phyloP scores from a whole-genome alignment of 2,113 vertebrate species.

The Peromyscus polionotus region DNA sequence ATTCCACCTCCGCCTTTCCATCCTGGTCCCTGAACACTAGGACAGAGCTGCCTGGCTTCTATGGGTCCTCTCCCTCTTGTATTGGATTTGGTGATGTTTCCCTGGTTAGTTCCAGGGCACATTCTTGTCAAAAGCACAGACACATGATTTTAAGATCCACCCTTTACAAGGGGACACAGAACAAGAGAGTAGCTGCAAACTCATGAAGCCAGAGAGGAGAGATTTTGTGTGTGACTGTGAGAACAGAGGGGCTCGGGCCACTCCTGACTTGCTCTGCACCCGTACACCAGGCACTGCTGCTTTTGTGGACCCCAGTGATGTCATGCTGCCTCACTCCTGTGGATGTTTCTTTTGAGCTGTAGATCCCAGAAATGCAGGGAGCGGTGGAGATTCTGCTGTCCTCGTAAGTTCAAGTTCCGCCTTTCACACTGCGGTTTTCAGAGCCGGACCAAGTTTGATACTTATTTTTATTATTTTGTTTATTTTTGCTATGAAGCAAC shows the following conservation, averaged over 20 bases:
- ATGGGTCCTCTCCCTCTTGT: fast-evolving
- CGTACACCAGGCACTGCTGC: neutral
- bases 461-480: neutral
- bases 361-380: neutral
- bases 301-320: neutral
- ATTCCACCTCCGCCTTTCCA: neutral
- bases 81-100: neutral
- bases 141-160: neutral
- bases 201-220: neutral
- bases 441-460: neutral
- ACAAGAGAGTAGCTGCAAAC: neutral
- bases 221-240: neutral
- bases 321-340: neutral
- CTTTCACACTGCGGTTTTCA: neutral
- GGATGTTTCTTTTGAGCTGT: fast-evolving
- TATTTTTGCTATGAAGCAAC: neutral
- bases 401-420: neutral
- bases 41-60: neutral
- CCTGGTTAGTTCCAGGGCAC: neutral
- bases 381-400: neutral
- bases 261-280: neutral
- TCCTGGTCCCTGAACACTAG: neutral
- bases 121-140: neutral
- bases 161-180: too few species aligned
- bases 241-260: fast-evolving